Base-by-base conservation (phyloP, 1,140 invertebrate species). In the Daktulosphaira vitifoliae region DNA sequence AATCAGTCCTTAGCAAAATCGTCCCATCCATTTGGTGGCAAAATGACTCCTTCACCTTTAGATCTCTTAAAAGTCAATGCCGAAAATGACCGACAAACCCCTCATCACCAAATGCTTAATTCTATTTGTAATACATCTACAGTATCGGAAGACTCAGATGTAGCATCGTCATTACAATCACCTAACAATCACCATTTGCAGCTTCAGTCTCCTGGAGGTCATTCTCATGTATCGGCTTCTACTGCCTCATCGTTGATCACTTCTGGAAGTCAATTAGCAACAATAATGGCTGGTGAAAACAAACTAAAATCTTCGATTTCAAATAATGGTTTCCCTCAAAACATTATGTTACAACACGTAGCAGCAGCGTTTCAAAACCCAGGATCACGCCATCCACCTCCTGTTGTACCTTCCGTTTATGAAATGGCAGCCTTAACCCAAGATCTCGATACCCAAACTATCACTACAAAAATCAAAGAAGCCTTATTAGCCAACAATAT, bases 391-490 rank as follows among this genome's bases (percentile, higher is more conserved):
- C 84, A 90, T 71, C 87, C 87, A 22, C 89, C 84, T 4, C 42
- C 56, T 18, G 56, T 62, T 13, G 56, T 1, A 89, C 87, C 70
- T 89, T 90, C 87, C 69, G 90, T 95, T 1, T 96, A 95, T 74
- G 94, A 97, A 76, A 94, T 97, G 87, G 92, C 93, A 3, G 93
- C 94, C 3, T 79, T 97, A 6, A 96, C 94, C 1, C 91, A 93
- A 70, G 94, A 98, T 73, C 80, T 98, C 26, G 95, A 98, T 73
- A 98, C 96, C 0, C 91, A 97, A 74, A 86, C 87, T 5, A 93
- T 98, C 67, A 98, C 95, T 0, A 96, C 92, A 0, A 92, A 93
- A 74, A 96, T 98, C 72, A 98, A 98, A 74, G 95, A 98, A 75
- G 91, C 94, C 1, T 78, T 98, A 1, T 78, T 98, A 38, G 93